Percentiles rank a stretch among this genome's conserved stretches.
phyloP scores from a whole-genome alignment of 1,140 invertebrate genomes.

The Drosophila nasuta region DNA sequence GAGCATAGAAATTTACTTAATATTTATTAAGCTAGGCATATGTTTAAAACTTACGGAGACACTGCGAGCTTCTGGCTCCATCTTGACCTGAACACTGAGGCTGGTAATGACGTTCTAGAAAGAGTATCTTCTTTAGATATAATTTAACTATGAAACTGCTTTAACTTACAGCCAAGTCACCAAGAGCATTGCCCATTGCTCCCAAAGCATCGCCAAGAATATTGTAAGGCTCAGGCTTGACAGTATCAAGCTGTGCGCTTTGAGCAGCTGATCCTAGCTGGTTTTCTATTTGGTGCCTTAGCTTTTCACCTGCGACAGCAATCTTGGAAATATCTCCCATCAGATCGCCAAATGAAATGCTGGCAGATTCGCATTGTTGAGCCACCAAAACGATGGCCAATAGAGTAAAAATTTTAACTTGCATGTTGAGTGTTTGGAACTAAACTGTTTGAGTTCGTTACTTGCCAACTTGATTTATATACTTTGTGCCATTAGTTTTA shows the following conservation, averaged over 20 bases:
- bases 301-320: not conserved
- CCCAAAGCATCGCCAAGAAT: constrained; percentile 43
- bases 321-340: not conserved
- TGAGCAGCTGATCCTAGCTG: constrained; percentile 7
- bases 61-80: not conserved
- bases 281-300: not conserved
- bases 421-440: not conserved
- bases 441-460: not conserved
- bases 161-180: constrained; percentile 51
- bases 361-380: not conserved
- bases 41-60: not conserved
- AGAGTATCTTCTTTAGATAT: not conserved
- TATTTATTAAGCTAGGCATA: no score
- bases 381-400: not conserved
- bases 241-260: not conserved
- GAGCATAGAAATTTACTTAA: not conserved
- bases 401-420: not conserved
- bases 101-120: not conserved
- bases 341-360: not conserved
- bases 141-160: not conserved
- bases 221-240: not conserved
- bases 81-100: no score
- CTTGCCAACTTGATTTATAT: not conserved
- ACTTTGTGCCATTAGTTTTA: not conserved
- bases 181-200: constrained; percentile 34